phyloP scores from a whole-genome alignment of 1,140 invertebrate genomes.

The Agraylea sexmaculata region DNA sequence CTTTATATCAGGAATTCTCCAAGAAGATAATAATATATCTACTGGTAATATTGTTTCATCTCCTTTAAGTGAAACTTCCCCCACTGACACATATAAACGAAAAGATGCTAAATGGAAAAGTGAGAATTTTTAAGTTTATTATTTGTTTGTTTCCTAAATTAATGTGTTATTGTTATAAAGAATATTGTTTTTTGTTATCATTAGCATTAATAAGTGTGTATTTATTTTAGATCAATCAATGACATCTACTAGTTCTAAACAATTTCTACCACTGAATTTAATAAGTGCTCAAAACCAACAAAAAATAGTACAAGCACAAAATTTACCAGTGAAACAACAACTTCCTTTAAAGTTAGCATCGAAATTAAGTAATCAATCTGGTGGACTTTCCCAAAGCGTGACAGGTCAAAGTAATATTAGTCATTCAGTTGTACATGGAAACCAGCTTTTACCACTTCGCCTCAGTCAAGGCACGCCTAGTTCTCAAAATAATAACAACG shows the following conservation, averaged over 20 bases:
- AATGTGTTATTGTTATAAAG: neutral
- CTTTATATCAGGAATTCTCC: neutral
- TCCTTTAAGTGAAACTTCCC: constrained; percentile 23
- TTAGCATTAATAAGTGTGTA: neutral
- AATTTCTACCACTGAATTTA: constrained; percentile 56
- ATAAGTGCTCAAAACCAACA: constrained; percentile 75
- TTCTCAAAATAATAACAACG: constrained; percentile 27
- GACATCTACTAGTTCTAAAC: constrained; percentile 15
- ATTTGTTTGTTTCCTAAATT: no score
- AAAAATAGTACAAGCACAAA: constrained; percentile 45
- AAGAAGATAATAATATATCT: constrained; percentile 23
- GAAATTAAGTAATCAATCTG: constrained; percentile 20
- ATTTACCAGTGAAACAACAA: constrained; percentile 64
- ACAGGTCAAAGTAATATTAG: constrained; percentile 21
- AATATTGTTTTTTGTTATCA: constrained; percentile 14
- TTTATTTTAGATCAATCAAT: constrained; percentile 19
- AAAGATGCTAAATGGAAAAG: constrained; percentile 47
- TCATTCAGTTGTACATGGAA: constrained; percentile 16
- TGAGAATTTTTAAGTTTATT: constrained; percentile 27
- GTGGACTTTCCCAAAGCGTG: constrained; percentile 28
- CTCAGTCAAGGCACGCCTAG: constrained; percentile 12
- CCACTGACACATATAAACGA: constrained; percentile 34
- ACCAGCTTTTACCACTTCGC: constrained; percentile 17
- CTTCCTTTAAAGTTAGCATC: constrained; percentile 66
- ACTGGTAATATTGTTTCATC: constrained; percentile 23